These are phyloP conservation scores for Hermatobates lingyangjiaoensis DNA, from an alignment of 1,140 invertebrate species.

Conservation along the genomic window DNA sequence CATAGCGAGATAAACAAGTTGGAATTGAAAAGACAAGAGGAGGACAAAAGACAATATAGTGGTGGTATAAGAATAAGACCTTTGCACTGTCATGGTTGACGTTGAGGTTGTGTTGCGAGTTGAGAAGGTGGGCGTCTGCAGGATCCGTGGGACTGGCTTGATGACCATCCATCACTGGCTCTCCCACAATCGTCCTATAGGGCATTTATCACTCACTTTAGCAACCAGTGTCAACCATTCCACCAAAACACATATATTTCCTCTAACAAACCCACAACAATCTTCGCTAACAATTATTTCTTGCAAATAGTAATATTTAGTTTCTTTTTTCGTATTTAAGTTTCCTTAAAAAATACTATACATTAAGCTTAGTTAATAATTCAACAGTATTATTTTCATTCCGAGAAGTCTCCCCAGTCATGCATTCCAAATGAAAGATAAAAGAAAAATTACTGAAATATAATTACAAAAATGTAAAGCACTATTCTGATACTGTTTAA, in stretches of 20 bases:
- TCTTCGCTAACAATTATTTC: background rate
- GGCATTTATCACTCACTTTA: background rate
- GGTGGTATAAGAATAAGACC: background rate
- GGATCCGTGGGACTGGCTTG: background rate
- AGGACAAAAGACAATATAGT: background rate
- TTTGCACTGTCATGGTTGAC: too few species aligned
- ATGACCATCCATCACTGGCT: background rate
- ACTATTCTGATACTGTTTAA: too few species aligned
- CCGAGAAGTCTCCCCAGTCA: too few species aligned
- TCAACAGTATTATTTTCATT: background rate
- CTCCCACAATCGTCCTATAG: background rate
- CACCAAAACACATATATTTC: background rate
- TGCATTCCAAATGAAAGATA: too few species aligned
- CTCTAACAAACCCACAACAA: background rate
- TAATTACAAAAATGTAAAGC: too few species aligned
- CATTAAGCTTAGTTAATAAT: background rate
- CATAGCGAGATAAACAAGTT: background rate
- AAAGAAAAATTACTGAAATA: too few species aligned
- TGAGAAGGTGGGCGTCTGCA: too few species aligned
- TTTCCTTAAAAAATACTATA: background rate
- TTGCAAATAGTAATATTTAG: background rate
- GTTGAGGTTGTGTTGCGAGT: too few species aligned
- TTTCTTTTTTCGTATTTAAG: too few species aligned
- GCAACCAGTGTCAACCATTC: background rate
- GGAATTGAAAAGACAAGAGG: background rate